Conservation (phyloP, 2,113 vertebrate species). For the Atherinomorus stipes region DNA sequence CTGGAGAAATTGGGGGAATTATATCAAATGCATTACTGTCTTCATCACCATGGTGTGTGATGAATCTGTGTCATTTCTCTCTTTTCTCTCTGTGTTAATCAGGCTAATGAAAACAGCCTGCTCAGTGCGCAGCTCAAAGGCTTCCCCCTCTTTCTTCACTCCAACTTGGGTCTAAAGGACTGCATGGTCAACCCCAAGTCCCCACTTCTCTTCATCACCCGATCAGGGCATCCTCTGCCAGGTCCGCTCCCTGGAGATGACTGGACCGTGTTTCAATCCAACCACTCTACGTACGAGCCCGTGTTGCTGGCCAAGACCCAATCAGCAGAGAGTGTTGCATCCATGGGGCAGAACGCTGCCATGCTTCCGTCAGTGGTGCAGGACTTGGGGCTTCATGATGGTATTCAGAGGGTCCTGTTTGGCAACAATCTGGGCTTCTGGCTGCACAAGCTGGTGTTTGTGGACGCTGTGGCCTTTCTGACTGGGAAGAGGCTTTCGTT, state of each 20-base stretch:
- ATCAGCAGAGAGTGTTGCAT: slow-evolving; percentile 89
- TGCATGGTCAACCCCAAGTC: slow-evolving; percentile 96
- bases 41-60: slow-evolving; percentile 55
- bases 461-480: slow-evolving; percentile 95
- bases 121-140: slow-evolving; percentile 98
- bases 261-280: slow-evolving; percentile 98
- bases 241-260: slow-evolving; percentile 94
- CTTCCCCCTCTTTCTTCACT: slow-evolving; percentile 97
- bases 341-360: slow-evolving; percentile 87
- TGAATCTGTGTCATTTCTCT: slow-evolving; percentile 57
- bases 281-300: slow-evolving; percentile 96
- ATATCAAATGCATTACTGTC: slow-evolving; percentile 55
- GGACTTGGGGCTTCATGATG: slow-evolving; percentile 95
- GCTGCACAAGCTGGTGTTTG: slow-evolving; percentile 96
- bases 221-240: slow-evolving; percentile 91
- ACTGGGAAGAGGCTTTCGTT: slow-evolving; percentile 93
- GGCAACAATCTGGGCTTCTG: slow-evolving; percentile 98
- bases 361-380: slow-evolving; percentile 96
- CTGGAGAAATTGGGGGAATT: slow-evolving; percentile 62
- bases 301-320: slow-evolving; percentile 95
- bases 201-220: slow-evolving; percentile 93
- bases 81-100: slow-evolving; percentile 43
- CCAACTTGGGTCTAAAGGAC: slow-evolving; percentile 96
- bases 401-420: slow-evolving; percentile 96
- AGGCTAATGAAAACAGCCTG: slow-evolving; percentile 99